Evolutionary conservation across 2,113 vertebrate species (phyloP).

Genomic region (Hyla sarda): DNA sequence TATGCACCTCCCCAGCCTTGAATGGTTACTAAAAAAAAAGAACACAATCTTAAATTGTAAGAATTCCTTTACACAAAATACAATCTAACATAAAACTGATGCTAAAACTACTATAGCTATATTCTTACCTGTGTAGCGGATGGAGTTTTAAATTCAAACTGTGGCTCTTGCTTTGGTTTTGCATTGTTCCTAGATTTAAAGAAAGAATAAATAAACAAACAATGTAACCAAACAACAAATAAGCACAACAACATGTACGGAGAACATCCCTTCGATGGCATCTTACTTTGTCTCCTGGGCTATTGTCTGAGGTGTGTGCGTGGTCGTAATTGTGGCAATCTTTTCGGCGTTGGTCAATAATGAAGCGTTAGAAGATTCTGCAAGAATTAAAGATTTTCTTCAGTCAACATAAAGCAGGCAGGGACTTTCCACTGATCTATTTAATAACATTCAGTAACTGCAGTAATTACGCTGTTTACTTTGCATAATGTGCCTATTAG

Average conservation of each 20-base stretch:
- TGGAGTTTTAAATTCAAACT: conserved; percentile 89
- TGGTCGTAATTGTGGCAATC: conserved; percentile 98
- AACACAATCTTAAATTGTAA: too few species aligned
- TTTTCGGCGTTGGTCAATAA: conserved; percentile 99
- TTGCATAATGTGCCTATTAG: conserved; percentile 8
- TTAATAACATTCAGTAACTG: not conserved
- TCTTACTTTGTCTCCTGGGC: conserved; percentile 89
- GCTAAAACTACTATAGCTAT: not conserved
- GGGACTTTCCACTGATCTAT: not conserved
- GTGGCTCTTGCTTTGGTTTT: conserved; percentile 97
- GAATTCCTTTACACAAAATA: not conserved
- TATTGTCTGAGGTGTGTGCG: conserved; percentile 91
- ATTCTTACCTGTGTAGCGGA: conserved; percentile 79
- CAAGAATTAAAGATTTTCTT: conserved; percentile 61
- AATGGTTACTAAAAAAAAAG: too few species aligned
- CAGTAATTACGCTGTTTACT: not conserved
- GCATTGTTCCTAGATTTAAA: conserved; percentile 82
- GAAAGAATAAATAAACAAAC: conserved; percentile 48
- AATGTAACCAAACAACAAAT: not conserved
- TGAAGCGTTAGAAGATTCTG: conserved; percentile 96
- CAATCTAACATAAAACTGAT: not conserved
- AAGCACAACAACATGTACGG: too few species aligned
- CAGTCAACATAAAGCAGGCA: not conserved
- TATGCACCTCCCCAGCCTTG: too few species aligned
- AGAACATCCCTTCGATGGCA: not conserved